Evolutionary conservation across 1,140 invertebrate species (phyloP).

Genomic region (Lepidurus apus): DNA sequence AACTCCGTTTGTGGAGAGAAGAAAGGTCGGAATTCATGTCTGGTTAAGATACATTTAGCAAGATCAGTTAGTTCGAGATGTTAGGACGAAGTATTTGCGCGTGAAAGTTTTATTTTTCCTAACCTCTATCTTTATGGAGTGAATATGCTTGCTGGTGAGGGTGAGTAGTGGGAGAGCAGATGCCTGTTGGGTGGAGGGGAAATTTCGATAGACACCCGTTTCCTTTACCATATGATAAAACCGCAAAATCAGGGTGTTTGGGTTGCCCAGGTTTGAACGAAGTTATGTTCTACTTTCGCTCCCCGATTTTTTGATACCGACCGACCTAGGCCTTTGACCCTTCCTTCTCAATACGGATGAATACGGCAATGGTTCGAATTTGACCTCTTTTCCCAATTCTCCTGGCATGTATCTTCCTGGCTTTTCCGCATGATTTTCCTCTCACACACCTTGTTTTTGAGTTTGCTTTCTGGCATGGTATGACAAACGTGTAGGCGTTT

Average conservation of each 20-base stretch:
- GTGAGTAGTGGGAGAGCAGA: neutral
- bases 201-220: neutral
- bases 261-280: neutral
- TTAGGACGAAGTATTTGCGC: too few relatives aligned
- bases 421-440: neutral
- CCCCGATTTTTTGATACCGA: neutral
- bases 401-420: neutral
- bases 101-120: too few relatives aligned
- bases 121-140: neutral
- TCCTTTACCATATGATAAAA: neutral
- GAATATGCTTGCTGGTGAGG: neutral
- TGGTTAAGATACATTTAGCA: too few relatives aligned
- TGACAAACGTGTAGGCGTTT: too few relatives aligned
- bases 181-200: neutral
- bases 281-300: conserved; percentile 11
- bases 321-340: conserved; percentile 2
- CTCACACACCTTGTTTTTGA: neutral
- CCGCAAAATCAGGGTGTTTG: neutral
- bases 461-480: neutral
- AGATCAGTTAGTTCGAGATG: too few relatives aligned
- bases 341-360: neutral
- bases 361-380: neutral
- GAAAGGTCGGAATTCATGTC: neutral
- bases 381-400: conserved; percentile 9
- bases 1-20: neutral